Evolutionary conservation across 1,140 invertebrate genomes (phyloP).

Genomic region (Drosophila ercepeae): DNA sequence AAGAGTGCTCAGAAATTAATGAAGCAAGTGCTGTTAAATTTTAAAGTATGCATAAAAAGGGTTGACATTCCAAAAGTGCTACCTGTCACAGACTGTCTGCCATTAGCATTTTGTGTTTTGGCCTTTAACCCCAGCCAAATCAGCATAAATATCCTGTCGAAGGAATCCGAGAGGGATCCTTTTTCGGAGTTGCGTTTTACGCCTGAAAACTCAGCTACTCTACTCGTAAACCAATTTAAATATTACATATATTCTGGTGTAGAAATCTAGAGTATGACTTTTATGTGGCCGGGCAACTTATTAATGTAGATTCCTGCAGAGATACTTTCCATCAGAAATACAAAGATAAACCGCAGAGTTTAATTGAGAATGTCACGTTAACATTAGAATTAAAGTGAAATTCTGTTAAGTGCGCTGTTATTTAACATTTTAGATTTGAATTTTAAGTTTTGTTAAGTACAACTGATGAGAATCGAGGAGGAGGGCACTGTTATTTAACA

Average conservation of each 20-base stretch:
- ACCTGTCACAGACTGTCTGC: slow-evolving; percentile 36
- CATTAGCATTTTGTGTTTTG: slow-evolving; percentile 48
- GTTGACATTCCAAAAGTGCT: slow-evolving; percentile 55
- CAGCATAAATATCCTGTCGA: slow-evolving; percentile 20
- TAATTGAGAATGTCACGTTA: slow-evolving; percentile 10
- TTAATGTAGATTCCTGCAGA: slow-evolving; percentile 14
- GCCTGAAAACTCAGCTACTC: slow-evolving; percentile 31
- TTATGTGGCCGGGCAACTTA: neutral
- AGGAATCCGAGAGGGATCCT: slow-evolving; percentile 8
- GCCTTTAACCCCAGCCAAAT: slow-evolving; percentile 4
- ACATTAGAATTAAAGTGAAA: too few relatives aligned
- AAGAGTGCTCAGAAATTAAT: slow-evolving; percentile 68
- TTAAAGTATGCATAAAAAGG: slow-evolving; percentile 64
- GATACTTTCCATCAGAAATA: slow-evolving; percentile 1
- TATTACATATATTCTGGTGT: slow-evolving; percentile 18
- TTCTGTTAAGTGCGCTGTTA: too few relatives aligned
- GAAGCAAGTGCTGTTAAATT: slow-evolving; percentile 65
- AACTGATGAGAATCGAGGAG: too few relatives aligned
- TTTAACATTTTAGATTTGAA: too few relatives aligned
- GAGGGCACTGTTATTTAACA: too few relatives aligned
- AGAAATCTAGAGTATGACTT: neutral
- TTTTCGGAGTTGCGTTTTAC: neutral
- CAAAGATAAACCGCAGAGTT: slow-evolving; percentile 4
- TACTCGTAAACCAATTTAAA: slow-evolving; percentile 35
- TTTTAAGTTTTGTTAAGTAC: too few relatives aligned